Base-by-base conservation (phyloP, 2,113 vertebrate species). In the Ictalurus punctatus region DNA sequence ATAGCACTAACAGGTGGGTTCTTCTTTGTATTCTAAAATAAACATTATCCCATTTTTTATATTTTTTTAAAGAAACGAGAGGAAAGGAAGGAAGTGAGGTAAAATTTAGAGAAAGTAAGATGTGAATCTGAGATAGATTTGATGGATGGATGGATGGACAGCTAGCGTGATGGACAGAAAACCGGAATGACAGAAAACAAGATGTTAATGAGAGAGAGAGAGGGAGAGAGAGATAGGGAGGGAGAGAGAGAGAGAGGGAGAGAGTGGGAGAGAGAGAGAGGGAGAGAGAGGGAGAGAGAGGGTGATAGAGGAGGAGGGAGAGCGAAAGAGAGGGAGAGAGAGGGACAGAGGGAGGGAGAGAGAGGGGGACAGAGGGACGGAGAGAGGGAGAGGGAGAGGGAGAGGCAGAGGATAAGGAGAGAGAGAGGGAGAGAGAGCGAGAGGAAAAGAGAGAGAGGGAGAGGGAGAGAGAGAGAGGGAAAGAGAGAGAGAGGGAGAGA, bases 381-480 rank as follows among this genome's bases (percentile, higher is more conserved):
- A 44, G 40, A 44, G 40, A 2, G 37, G 37, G 37, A 40, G 37
- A 40, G 37, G 3, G 37, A 40, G 37, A 40, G 3, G 2, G 37
- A 40, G 37, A 40, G 37, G 3, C 2, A 40, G 37, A 40, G 37
- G 3, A 3, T 2, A 3, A 3, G 37, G 37, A 40, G 37, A 40
- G 40, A 44, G 40, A 44, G 40, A 44, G 40, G 4, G 3, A 4
- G 40, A 44, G 40, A 44, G 40, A 44, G 40, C 0, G 5, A 44
- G 4, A 44, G 40, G 3, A 8, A 48, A 8, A 48, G 8, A 0
- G 8, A 48, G 48, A 48, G 48, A 0, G 48, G 2, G 25, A 65
- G 61, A 10, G 73, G 67, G 78, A 81, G 48, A 27, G 21, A 67
- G 65, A 83, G 80, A 86, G n/a, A 84, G 86, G 87, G 85, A 34